Conservation (phyloP, 2,888 invertebrate species). For the Embidobia sp. region DNA sequence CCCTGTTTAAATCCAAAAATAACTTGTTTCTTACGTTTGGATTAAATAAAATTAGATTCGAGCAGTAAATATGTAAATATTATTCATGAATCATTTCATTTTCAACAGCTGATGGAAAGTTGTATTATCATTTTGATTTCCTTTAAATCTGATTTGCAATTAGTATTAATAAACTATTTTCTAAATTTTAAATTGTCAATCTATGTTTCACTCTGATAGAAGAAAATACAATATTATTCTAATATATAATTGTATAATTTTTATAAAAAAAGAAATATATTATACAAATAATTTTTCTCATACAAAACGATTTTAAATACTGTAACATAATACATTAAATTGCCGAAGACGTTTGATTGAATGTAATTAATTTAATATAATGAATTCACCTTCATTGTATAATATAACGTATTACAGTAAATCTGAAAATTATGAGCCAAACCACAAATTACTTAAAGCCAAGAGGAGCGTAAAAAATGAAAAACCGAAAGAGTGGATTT, state of each 20-base stretch:
- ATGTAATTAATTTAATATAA: conserved; percentile 17
- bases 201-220: too few relatives aligned
- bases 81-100: conserved; percentile 1
- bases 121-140: too few relatives aligned
- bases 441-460: conserved; percentile 53
- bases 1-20: conserved; percentile 32
- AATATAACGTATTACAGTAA: conserved; percentile 27
- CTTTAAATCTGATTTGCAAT: too few relatives aligned
- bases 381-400: conserved; percentile 29
- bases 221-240: too few relatives aligned
- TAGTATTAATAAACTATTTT: too few relatives aligned
- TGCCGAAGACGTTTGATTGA: conserved; percentile 8
- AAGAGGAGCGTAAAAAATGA: conserved; percentile 40
- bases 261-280: too few relatives aligned
- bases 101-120: background rate
- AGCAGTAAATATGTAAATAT: conserved; percentile 28
- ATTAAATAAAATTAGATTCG: conserved; percentile 52
- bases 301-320: too few relatives aligned
- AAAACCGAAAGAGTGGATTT: conserved; percentile 61
- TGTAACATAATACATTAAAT: too few relatives aligned
- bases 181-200: too few relatives aligned
- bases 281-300: too few relatives aligned
- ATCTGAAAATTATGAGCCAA: conserved; percentile 51
- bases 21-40: conserved; percentile 40
- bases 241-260: too few relatives aligned